Base-by-base conservation (phyloP, 2,797 vertebrate species). In the Dryobates pubescens region DNA sequence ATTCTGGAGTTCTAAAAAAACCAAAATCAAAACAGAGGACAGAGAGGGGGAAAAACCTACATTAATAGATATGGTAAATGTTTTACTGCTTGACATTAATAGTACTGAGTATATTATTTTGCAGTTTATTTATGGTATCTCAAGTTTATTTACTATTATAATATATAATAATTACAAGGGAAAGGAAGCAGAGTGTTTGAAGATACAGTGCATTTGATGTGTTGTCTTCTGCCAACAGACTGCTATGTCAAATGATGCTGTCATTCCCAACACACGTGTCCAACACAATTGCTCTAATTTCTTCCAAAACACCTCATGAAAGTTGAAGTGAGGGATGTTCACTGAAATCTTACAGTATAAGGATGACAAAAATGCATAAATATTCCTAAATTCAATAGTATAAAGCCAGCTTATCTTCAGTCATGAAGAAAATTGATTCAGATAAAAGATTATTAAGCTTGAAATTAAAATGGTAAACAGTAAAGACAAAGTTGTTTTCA, bases 1-100 rank as follows among this genome's bases (percentile, higher is more conserved):
- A 92, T 98, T 96, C 98, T 98, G 71, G 98, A 98, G 2, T 96
- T 97, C 99, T 99, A 62, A 61, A 83, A 86, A 34, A 17, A 67
- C 74, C 10, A 14, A 27, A 51, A 51, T 23, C 22, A 51, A 49
- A 49, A 24, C 30, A 1, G 24, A 78, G 34, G 18, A 77, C 4
- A 2, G 30, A 58, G 63, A 71, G 17, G 10, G 43, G 5, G 6
- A 23, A 65, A 57, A 9, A 43, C 13, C 6, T 4, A 45, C 9
- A 23, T 29, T 10, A 38, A 16, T 26, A 18, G 5, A 6, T 57
- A 82, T 5, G 2, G 9, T 49, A 20, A 10, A 11, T 11, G 10
- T 67, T 91, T 86, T 32, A 70, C 9, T 81, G 20, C 15, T 82
- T 72, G 56, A 29, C 43, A 67, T 72, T 57, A 82, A 43, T 3